Evolutionary conservation across 2,888 invertebrate genomes (phyloP), one percentile per base, ranked within the genome.

Genomic region (Eurytoma californica): DNA sequence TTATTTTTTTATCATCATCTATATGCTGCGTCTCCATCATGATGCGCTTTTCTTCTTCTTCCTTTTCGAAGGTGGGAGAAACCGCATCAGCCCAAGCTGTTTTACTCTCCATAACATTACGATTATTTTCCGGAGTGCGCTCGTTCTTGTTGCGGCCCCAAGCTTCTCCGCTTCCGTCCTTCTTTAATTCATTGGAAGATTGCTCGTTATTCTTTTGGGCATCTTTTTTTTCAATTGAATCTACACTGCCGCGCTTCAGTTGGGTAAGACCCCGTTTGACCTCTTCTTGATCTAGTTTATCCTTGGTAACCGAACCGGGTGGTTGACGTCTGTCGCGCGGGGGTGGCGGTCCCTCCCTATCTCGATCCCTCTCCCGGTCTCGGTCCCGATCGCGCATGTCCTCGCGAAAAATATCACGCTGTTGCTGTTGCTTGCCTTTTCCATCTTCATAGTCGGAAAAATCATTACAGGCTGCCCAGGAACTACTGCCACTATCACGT

Each of bases 251-350:
- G n/a, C 92, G 91, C 83, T 92, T 93, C 80, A 92, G 83, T 82
- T 92, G 92, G 3, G 91, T 92, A 77, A 92, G 87, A 82, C 89
- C 91, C 24, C 92, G 88, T 80, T 92, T 92, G 60, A 91, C 84
- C 86, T 93, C 93, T 58, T 92, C 92, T 0, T 93, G 93, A 84
- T 93, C 93, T 20, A 93, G 90, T 83, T 92, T 92, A 76, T 93
- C 93, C 80, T 92, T 91, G 0, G 93, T 93, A 13, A 93, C 92
- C 1, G 93, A 93, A 20, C 92, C 93, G 0, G 93, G 92, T n/a
- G 93, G 92, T 80, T 91, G 90, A 72, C 92, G 89, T 30, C 87
- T 86, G 18, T 89, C 88, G 39, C 91, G 86, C n/a, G 84, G 82
- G 20, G 81, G 68, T 76, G 90, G 88, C 70, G 82, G 72, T 30